A percentile compares a stretch with the other conserved stretches of the same genome.
phyloP scores from a whole-genome alignment of 2,113 vertebrate species.

The Pagrus major region DNA sequence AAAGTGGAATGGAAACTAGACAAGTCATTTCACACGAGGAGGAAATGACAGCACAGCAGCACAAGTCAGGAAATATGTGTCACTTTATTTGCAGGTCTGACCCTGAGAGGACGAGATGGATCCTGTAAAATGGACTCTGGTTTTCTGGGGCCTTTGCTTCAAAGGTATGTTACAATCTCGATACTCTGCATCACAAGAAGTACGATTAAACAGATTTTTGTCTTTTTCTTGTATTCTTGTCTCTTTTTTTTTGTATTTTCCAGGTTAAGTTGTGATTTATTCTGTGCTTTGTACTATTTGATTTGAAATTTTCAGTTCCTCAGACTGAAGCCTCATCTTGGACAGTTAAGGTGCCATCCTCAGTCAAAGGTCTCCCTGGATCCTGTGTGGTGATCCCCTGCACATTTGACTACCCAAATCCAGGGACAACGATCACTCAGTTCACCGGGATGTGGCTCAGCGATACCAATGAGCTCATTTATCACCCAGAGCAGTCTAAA shows the following conservation, averaged over 20 bases:
- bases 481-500: conserved; percentile 47
- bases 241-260: background rate
- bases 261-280: background rate
- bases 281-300: background rate
- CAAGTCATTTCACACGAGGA: background rate
- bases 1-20: conserved; percentile 62
- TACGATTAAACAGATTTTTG: background rate
- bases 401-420: conserved; percentile 69
- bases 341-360: conserved; percentile 54
- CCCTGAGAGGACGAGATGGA: conserved; percentile 47
- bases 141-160: conserved; percentile 40
- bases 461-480: background rate
- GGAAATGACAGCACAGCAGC: background rate
- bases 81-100: conserved; percentile 15
- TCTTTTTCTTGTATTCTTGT: background rate
- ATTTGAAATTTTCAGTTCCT: conserved; percentile 39
- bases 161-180: conserved; percentile 44
- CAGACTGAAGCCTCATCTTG: conserved; percentile 57
- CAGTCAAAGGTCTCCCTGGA: conserved; percentile 70
- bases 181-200: background rate
- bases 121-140: conserved; percentile 1
- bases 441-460: conserved; percentile 71
- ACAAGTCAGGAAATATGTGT: background rate
- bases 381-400: conserved; percentile 83
- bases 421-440: background rate